These are phyloP conservation scores for Frieseomelitta varia DNA, from an alignment of 1,140 invertebrate species.

Conservation along the genomic window DNA sequence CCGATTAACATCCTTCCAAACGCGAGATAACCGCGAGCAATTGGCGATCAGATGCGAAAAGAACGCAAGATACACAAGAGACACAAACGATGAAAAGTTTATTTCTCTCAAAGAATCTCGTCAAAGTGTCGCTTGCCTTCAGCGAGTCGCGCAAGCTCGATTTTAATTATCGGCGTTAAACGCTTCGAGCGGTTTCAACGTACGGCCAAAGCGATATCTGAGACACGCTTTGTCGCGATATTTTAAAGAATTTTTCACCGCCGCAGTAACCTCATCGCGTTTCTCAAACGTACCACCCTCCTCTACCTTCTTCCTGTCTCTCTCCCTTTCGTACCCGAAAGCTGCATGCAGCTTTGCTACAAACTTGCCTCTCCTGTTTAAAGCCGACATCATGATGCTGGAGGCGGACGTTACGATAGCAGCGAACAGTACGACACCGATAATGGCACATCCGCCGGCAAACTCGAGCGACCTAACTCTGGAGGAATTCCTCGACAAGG, in stretches of 20 bases:
- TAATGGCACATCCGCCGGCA: slow-evolving; percentile 93
- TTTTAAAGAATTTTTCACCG: neutral
- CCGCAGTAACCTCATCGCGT: neutral
- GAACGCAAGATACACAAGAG: neutral
- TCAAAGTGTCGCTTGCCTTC: neutral
- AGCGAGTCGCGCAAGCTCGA: neutral
- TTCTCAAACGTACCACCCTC: no score
- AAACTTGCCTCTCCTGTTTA: slow-evolving; percentile 54
- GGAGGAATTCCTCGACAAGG: slow-evolving; percentile 86
- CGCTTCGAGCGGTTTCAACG: neutral
- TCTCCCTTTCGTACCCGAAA: neutral
- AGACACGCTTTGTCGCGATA: neutral
- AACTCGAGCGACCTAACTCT: slow-evolving; percentile 89
- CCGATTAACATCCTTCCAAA: neutral
- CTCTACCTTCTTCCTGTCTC: neutral
- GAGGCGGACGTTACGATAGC: slow-evolving; percentile 94
- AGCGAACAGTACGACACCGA: slow-evolving; percentile 81
- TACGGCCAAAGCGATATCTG: neutral
- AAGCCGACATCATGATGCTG: slow-evolving; percentile 89
- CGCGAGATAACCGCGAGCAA: neutral
- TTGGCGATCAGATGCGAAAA: neutral
- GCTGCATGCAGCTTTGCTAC: neutral
- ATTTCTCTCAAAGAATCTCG: neutral
- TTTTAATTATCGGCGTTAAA: neutral
- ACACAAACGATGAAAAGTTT: neutral